Evolutionary conservation across 2,113 vertebrate genomes (phyloP), one percentile per base, ranked within the genome.

Genomic region (Peromyscus californicus): DNA sequence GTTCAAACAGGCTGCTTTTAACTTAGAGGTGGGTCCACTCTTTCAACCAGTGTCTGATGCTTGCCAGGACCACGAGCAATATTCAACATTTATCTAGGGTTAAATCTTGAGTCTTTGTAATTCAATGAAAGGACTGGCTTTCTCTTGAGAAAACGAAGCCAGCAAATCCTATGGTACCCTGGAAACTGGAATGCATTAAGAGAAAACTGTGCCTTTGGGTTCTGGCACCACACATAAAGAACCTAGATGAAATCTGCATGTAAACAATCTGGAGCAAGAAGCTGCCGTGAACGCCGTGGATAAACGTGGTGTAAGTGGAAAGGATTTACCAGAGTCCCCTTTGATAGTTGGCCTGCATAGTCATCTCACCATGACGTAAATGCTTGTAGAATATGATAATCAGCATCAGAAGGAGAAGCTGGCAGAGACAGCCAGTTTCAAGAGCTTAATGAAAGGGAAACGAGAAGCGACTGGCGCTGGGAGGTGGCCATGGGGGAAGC

Each of bases 151-250:
- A 95, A 63, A 84, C 87, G 67, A 83, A 80, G 86, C 94, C 93
- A 97, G 57, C 89, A 79, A 97, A 93, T 59, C 78, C 45, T 79
- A 39, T 61, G 75, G 65, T 75, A 29, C 82, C 95, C 79, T 91
- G 91, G 95, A 91, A 96, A 93, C 89, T 95, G 97, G 97, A 98
- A 96, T 79, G 61, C 82, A 36, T 33, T 39, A 91, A 96, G 91
- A 94, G 94, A 93, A 97, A 97, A 96, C 31, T 59, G 78, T 97
- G 97, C 96, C 97, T 96, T 94, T 92, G 93, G 95, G 96, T 90
- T 36, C 93, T 97, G 97, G 94, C 97, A 98, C 54, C 54, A 87
- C 83, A 69, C 72, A 94, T 95, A 65, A 97, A 96, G 91, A 98
- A 76, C 26, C 11, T 24, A 95, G 97, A 97, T 97, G 89, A 95